A percentile compares a stretch with the other conserved stretches of the same genome.
Conservation (phyloP, 2,888 invertebrate genomes). For the Amitus sp. region DNA sequence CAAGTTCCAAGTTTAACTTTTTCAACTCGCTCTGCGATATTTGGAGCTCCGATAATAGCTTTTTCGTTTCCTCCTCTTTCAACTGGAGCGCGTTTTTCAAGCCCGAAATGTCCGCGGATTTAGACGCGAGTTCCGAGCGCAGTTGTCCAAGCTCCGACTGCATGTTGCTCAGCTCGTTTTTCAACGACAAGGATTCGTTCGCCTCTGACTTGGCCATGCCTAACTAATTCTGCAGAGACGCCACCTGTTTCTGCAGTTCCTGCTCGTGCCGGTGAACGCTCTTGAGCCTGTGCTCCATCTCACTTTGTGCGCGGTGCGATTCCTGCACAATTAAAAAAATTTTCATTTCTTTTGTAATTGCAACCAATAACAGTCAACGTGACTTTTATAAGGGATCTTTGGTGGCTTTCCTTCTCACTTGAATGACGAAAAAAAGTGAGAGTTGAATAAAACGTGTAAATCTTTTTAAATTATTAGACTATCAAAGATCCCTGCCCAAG, state of each 20-base stretch:
- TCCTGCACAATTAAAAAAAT: constrained; percentile 66
- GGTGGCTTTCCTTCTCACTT: too few relatives aligned
- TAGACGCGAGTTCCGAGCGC: constrained; percentile 50
- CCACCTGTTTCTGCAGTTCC: constrained; percentile 68
- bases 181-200: constrained; percentile 56
- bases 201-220: constrained; percentile 57
- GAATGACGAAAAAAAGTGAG: too few relatives aligned
- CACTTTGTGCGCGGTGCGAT: constrained; percentile 67
- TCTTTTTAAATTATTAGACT: too few relatives aligned
- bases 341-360: too few relatives aligned
- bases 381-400: too few relatives aligned
- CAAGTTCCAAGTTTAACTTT: constrained; percentile 59
- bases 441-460: too few relatives aligned
- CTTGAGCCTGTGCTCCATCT: constrained; percentile 69
- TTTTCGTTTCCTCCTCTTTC: constrained; percentile 51
- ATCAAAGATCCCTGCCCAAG: not conserved
- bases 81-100: constrained; percentile 40
- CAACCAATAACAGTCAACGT: too few relatives aligned
- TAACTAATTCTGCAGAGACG: constrained; percentile 60
- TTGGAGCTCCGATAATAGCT: constrained; percentile 44
- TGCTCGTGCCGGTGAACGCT: constrained; percentile 69
- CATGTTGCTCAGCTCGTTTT: constrained; percentile 63
- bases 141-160: constrained; percentile 52
- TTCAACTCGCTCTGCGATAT: constrained; percentile 68
- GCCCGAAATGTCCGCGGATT: constrained; percentile 48